phyloP scores from a whole-genome alignment of 2,113 vertebrate species.

The Pollachius pollachius region DNA sequence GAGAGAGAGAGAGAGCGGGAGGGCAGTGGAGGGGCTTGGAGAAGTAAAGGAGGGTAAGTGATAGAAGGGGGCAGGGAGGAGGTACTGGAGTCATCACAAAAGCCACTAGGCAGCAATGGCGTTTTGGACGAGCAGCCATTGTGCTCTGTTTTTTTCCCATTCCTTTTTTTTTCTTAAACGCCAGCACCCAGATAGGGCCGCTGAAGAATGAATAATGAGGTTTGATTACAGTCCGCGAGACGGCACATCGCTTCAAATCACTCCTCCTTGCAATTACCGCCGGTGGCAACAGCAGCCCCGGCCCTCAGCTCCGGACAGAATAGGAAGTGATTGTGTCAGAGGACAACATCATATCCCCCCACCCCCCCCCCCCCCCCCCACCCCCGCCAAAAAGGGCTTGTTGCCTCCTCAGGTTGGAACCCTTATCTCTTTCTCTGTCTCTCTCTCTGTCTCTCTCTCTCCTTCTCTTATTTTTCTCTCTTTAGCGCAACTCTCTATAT shows the following conservation, averaged over 20 bases:
- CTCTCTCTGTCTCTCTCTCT: slow-evolving; percentile 18
- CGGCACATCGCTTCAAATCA: slow-evolving; percentile 72
- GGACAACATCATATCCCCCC: slow-evolving; percentile 64
- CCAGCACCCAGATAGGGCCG: slow-evolving; percentile 55
- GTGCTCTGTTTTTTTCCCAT: slow-evolving; percentile 35
- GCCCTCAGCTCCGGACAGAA: slow-evolving; percentile 54
- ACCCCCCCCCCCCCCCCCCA: no score
- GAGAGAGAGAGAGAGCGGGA: slow-evolving; percentile 26
- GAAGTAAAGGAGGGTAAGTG: slow-evolving; percentile 36
- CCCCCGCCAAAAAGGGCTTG: slow-evolving; percentile 62
- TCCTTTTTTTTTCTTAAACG: no score
- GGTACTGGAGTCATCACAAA: slow-evolving; percentile 38
- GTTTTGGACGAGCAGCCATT: slow-evolving; percentile 55
- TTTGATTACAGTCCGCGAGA: slow-evolving; percentile 74
- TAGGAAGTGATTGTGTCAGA: slow-evolving; percentile 64
- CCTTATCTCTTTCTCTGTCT: slow-evolving; percentile 53
- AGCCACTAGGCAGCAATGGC: slow-evolving; percentile 40
- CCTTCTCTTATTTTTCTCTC: no score
- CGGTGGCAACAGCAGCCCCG: slow-evolving; percentile 58
- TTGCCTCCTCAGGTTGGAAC: slow-evolving; percentile 61
- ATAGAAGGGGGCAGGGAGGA: slow-evolving; percentile 22
- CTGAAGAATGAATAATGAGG: slow-evolving; percentile 74
- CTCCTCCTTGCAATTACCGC: slow-evolving; percentile 70
- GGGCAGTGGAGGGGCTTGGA: background rate
- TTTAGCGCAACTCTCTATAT: no score